Base-by-base conservation (phyloP, 2,888 invertebrate genomes). In the Plutella xylostella region DNA sequence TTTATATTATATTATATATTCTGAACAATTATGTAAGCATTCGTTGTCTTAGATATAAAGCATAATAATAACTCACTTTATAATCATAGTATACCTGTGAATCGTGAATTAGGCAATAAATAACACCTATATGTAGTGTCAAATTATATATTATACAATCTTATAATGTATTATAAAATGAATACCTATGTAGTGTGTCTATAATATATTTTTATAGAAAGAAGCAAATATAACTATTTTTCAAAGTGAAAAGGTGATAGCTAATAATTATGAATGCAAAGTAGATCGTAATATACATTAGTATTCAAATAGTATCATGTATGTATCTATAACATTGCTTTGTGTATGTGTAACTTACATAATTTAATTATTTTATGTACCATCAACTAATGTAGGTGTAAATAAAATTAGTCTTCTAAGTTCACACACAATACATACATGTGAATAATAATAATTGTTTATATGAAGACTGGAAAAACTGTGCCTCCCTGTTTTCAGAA, bases 1-100 rank as follows among this genome's bases (percentile, higher is more conserved):
- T 77, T 75, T 77, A 73, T 66, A 61, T 47, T 42, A 22, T 42
- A 46, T 42, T 15, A n/a, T 30, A 28, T 41, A 41, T 17, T 30
- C 9, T 41, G 12, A 41, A 18, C n/a, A 11, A 22, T 20, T 17
- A n/a, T 34, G 11, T 14, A 34, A 11, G 4, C 17, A 34, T 17
- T 1, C 15, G 11, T 34, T 17, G 17, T n/a, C 30, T n/a, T 1
- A 30, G 4, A 20, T 11, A 12, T 42, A 19, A 18, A 34, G 42
- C 21, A 15, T 42, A 45, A 40, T 28, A 38, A 43, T 31, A 42
- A 33, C 40, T 42, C 33, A 43, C 42, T 49, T 46, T 45, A 35
- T 43, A 42, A 22, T 42, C 42, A 30, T 33, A 33, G 9, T 3
- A 2, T 15, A 33, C 6, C 6, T 25, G 9, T 5, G 25, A 7